These are phyloP conservation scores for Propithecus deckenii DNA, from an alignment of 2,797 vertebrate species.

Conservation along the genomic window DNA sequence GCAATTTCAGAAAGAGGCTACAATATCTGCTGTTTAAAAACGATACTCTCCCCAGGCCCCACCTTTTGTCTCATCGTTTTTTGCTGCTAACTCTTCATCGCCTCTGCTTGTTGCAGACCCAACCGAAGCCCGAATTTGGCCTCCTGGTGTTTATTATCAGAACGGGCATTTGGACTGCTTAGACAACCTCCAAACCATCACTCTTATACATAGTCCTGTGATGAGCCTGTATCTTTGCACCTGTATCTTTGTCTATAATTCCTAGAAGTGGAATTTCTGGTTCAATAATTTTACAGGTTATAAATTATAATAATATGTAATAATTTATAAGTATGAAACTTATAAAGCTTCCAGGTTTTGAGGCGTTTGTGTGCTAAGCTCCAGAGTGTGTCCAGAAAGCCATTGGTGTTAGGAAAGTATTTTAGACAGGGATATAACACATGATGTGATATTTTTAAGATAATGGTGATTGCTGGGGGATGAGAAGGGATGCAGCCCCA, in stretches of 20 bases:
- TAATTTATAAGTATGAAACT: background rate
- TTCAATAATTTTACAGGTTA: background rate
- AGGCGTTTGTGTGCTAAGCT: no score
- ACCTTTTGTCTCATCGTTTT: background rate
- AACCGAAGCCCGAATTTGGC: background rate
- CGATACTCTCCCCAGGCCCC: background rate
- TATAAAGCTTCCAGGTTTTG: background rate
- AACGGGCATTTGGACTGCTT: background rate
- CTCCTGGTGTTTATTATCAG: background rate
- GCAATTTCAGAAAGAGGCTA: background rate
- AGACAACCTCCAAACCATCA: background rate
- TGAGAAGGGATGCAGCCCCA: background rate
- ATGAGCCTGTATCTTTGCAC: background rate
- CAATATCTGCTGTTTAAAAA: background rate
- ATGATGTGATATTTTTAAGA: background rate
- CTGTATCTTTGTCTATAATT: background rate
- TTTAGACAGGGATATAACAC: background rate
- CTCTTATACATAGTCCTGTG: background rate
- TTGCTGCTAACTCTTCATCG: background rate
- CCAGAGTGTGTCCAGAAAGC: no score
- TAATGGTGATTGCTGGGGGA: background rate
- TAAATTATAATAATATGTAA: background rate
- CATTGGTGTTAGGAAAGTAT: background rate
- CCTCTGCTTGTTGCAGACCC: background rate
- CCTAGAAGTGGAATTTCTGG: background rate